Evolutionary conservation across 1,140 invertebrate species (phyloP).

Genomic region (Leptestheria dahalacensis): DNA sequence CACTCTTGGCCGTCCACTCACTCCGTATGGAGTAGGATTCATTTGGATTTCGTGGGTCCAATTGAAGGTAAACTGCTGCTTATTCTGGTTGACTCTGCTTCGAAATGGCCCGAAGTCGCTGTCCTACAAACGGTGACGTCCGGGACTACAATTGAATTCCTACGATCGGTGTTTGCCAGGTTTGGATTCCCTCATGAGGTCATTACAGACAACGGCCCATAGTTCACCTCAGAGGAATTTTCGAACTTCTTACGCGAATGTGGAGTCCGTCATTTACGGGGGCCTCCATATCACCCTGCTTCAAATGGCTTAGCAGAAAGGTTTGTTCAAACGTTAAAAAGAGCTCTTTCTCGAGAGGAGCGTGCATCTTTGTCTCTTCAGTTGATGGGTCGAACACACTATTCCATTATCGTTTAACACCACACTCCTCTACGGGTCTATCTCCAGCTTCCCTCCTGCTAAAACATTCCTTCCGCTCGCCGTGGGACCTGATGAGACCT

Average conservation of each 20-base stretch:
- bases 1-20: conserved; percentile 26
- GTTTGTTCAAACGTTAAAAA: conserved; percentile 10
- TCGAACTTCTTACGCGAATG: conserved; percentile 26
- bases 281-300: conserved; percentile 9
- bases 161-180: conserved; percentile 26
- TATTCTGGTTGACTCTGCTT: conserved; percentile 29
- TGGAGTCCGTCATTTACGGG: conserved; percentile 24
- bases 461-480: neutral
- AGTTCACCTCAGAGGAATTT: conserved; percentile 30
- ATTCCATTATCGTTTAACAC: conserved; percentile 16
- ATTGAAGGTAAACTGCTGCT: conserved; percentile 27
- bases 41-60: conserved; percentile 34
- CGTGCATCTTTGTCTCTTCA: neutral
- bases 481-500: neutral
- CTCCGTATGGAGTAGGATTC: conserved; percentile 30
- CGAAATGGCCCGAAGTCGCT: conserved; percentile 30
- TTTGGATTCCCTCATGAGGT: conserved; percentile 28
- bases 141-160: conserved; percentile 18
- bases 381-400: neutral
- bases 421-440: conserved; percentile 17
- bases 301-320: conserved; percentile 15
- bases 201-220: conserved; percentile 30
- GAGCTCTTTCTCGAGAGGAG: neutral
- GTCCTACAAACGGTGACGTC: conserved; percentile 18
- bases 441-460: conserved; percentile 12